phyloP scores from a whole-genome alignment of 2,113 vertebrate species.

The Scolopax mira region DNA sequence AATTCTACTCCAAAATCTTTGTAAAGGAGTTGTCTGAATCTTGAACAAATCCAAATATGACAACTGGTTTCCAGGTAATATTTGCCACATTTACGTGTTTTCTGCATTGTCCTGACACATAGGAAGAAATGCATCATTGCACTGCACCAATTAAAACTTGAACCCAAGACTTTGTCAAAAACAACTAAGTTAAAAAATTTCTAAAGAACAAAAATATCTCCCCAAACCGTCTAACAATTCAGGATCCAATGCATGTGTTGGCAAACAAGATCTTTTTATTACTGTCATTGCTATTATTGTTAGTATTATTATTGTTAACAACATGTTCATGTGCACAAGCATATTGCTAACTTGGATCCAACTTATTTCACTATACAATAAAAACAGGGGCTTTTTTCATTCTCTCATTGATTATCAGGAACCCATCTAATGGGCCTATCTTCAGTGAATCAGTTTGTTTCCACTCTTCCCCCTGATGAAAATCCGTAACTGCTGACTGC shows the following conservation, averaged over 20 bases:
- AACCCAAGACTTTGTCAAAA: neutral
- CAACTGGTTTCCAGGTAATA: neutral
- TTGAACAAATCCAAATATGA: neutral
- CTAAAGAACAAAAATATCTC: neutral
- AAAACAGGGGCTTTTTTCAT: fast-evolving
- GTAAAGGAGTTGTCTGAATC: neutral
- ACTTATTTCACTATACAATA: neutral
- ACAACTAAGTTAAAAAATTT: neutral
- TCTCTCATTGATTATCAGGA: neutral
- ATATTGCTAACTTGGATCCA: neutral
- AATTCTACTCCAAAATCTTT: neutral
- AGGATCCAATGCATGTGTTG: neutral
- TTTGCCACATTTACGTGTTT: neutral
- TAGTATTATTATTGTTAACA: neutral
- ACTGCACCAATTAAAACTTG: neutral
- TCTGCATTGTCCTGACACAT: neutral
- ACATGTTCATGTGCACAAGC: neutral
- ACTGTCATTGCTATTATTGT: neutral
- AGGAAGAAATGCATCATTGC: neutral
- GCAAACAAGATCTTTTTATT: neutral
- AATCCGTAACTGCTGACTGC: neutral
- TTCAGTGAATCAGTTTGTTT: neutral
- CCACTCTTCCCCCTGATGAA: neutral
- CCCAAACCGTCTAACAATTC: neutral
- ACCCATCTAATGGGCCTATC: neutral